Percentiles rank a stretch among this genome's conserved stretches.
phyloP scores from a whole-genome alignment of 2,888 invertebrate species.

The Gisinianus flammeolus region DNA sequence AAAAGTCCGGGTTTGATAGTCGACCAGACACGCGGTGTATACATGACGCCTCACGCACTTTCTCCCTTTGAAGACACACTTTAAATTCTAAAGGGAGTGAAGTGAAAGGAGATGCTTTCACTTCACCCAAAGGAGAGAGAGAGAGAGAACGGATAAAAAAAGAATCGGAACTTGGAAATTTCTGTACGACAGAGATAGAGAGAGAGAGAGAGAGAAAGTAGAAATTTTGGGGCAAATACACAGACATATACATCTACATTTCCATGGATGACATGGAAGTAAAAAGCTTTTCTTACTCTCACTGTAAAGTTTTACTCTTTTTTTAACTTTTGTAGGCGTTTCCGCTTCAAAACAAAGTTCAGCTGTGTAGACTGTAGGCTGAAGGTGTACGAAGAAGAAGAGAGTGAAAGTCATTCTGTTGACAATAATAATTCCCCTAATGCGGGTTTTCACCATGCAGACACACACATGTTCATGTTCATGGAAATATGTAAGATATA shows the following conservation, averaged over 20 bases:
- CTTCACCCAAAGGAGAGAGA: background rate
- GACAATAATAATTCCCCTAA: constrained; percentile 14
- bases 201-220: background rate
- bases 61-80: background rate
- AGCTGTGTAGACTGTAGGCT: background rate
- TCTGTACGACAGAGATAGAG: background rate
- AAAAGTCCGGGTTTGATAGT: background rate
- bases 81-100: background rate
- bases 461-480: too few species aligned
- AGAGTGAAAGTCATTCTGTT: background rate
- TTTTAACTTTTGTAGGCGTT: background rate
- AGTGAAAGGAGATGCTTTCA: background rate
- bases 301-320: background rate
- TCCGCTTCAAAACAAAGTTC: constrained; percentile 7
- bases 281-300: constrained; percentile 5
- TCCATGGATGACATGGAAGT: background rate
- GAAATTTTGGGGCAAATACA: background rate
- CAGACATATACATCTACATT: background rate
- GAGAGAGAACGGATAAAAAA: background rate
- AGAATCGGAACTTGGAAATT: background rate
- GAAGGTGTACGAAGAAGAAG: background rate
- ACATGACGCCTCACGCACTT: background rate
- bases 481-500: too few species aligned
- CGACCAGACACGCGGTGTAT: background rate
- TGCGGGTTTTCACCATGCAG: constrained; percentile 8